Conservation (phyloP, 2,888 invertebrate species). For the Diogma glabrata region DNA sequence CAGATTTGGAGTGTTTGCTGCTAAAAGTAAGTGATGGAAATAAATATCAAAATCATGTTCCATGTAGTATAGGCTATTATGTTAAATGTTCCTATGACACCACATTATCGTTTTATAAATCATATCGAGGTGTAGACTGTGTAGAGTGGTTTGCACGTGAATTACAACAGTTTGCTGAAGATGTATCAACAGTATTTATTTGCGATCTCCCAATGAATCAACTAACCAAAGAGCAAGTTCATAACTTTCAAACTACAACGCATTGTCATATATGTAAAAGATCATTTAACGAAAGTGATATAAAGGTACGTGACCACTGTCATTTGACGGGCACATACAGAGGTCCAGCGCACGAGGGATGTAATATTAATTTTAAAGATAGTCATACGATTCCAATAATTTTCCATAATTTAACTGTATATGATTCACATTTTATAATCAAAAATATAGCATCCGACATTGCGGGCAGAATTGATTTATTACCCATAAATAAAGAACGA, state of each 20-base stretch:
- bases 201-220: not conserved
- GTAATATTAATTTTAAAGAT: not conserved
- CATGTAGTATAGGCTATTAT: constrained; percentile 20
- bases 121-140: constrained; percentile 11
- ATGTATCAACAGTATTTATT: not conserved
- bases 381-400: not conserved
- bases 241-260: constrained; percentile 2
- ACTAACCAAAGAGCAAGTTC: not conserved
- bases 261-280: constrained; percentile 17
- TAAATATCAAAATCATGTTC: constrained; percentile 16
- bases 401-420: constrained; percentile 8
- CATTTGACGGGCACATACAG: constrained; percentile 17
- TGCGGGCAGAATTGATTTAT: constrained; percentile 2
- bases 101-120: constrained; percentile 14
- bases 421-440: constrained; percentile 14
- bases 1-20: constrained; percentile 19
- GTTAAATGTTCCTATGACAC: constrained; percentile 20
- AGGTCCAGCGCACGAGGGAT: constrained; percentile 1
- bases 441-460: not conserved
- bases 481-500: constrained; percentile 14
- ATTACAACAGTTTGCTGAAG: not conserved
- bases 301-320: constrained; percentile 17
- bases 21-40: constrained; percentile 2
- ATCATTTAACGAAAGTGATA: constrained; percentile 1
- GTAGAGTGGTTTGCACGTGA: constrained; percentile 10